phyloP scores from a whole-genome alignment of 53 echinoderm and acorn worm species.

The Holothuria scabra region DNA sequence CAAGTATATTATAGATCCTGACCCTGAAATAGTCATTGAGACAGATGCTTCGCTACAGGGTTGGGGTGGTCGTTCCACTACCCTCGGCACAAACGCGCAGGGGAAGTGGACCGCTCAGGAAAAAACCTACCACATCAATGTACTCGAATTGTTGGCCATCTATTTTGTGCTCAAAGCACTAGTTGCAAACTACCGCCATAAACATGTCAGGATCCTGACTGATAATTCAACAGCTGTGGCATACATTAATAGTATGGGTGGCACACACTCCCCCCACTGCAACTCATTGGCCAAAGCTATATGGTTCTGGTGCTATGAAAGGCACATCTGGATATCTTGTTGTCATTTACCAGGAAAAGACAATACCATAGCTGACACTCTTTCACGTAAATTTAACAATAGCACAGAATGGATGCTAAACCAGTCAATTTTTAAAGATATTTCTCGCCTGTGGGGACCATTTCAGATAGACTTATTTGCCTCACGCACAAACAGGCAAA shows the following conservation, averaged over 20 bases:
- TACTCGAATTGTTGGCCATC: conserved; percentile 66
- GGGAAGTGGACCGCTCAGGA: conserved; percentile 36
- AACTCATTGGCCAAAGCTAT: conserved; percentile 47
- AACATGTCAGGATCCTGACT: conserved; percentile 54
- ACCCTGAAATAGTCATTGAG: too few relatives aligned
- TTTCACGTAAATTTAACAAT: conserved; percentile 58
- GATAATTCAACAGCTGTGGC: too few relatives aligned
- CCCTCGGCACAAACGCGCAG: too few relatives aligned
- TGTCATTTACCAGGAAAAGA: conserved; percentile 62
- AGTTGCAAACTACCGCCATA: conserved; percentile 22
- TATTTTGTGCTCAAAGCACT: too few relatives aligned
- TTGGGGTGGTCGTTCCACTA: conserved; percentile 12
- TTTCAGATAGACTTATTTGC: too few relatives aligned
- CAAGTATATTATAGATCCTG: conserved; percentile 3
- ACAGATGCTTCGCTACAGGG: too few relatives aligned
- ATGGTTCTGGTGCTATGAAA: conserved; percentile 64
- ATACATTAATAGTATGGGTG: too few relatives aligned
- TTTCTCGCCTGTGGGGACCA: conserved; percentile 30
- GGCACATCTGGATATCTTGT: conserved; percentile 61
- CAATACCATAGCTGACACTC: conserved; percentile 51
- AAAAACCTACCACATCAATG: conserved; percentile 59
- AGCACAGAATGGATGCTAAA: too few relatives aligned
- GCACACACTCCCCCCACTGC: conserved; percentile 35
- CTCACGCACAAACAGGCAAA: conserved; percentile 61
- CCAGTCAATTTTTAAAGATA: conserved; percentile 16